Percentiles rank a stretch among this genome's conserved stretches.
phyloP scores from a whole-genome alignment of 2,113 vertebrate species.

The Columbina picui region DNA sequence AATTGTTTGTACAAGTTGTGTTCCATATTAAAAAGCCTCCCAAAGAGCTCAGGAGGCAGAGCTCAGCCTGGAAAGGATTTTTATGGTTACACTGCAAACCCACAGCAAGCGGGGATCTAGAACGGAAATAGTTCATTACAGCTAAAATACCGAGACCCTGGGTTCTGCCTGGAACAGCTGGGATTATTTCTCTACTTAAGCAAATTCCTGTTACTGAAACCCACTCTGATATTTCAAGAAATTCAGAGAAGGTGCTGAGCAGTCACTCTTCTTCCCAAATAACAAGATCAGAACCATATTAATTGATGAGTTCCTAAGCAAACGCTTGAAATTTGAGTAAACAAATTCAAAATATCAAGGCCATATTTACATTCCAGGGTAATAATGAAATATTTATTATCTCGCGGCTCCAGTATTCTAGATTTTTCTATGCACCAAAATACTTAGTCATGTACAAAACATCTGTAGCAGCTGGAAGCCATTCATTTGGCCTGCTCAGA shows the following conservation, averaged over 20 bases:
- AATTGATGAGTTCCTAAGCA: neutral
- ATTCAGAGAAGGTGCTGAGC: neutral
- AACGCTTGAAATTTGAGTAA: conserved; percentile 14
- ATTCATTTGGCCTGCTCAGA: conserved; percentile 44
- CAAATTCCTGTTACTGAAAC: conserved; percentile 18
- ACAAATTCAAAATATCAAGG: neutral
- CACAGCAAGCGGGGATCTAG: neutral
- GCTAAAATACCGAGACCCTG: neutral
- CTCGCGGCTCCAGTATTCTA: neutral
- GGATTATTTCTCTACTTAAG: neutral
- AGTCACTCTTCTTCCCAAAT: neutral
- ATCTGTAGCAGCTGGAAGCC: conserved; percentile 67
- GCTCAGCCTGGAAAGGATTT: conserved; percentile 23
- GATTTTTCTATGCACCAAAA: neutral
- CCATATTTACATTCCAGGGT: conserved; percentile 26
- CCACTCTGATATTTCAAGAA: neutral
- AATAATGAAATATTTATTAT: conserved; percentile 14
- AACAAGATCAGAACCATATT: neutral
- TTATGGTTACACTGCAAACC: neutral
- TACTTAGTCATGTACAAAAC: conserved; percentile 36
- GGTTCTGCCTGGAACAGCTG: neutral
- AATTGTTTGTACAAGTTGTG: neutral
- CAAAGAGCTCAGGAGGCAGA: neutral
- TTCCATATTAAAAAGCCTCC: neutral
- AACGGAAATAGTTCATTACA: neutral